phyloP scores from a whole-genome alignment of 1,140 invertebrate genomes.

The Galendromus occidentalis region DNA sequence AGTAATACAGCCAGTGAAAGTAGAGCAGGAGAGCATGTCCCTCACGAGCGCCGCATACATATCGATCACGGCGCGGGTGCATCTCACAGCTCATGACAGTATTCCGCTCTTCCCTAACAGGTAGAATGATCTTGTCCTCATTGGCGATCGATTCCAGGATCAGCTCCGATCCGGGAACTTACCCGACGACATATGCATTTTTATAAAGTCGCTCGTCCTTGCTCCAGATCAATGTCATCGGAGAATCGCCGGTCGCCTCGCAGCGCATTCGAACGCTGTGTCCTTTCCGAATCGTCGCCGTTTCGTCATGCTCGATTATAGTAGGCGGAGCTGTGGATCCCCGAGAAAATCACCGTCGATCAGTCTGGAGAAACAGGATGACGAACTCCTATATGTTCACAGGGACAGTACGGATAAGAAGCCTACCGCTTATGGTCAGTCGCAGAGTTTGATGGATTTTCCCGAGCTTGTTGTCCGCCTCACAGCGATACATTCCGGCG shows the following conservation, averaged over 20 bases:
- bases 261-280: background rate
- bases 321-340: background rate
- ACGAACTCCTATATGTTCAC: background rate
- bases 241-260: background rate
- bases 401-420: too few relatives aligned
- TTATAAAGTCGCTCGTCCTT: constrained; percentile 3
- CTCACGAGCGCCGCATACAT: too few relatives aligned
- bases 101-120: too few relatives aligned
- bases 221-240: constrained; percentile 5
- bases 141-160: too few relatives aligned
- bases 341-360: background rate
- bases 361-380: background rate
- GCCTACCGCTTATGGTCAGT: constrained; percentile 1
- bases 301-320: constrained; percentile 4
- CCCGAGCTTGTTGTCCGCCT: constrained; percentile 54
- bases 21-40: too few relatives aligned
- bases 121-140: too few relatives aligned
- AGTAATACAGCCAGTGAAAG: too few relatives aligned
- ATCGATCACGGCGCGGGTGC: too few relatives aligned
- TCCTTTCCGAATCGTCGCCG: background rate
- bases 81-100: too few relatives aligned
- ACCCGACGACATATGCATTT: background rate
- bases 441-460: constrained; percentile 18
- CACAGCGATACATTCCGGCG: constrained; percentile 58
- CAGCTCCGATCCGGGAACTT: background rate